A percentile compares a stretch with the other conserved stretches of the same genome.
These are phyloP conservation scores for Salvelinus sp. DNA, from an alignment of 2,113 vertebrate species.

Conservation along the genomic window DNA sequence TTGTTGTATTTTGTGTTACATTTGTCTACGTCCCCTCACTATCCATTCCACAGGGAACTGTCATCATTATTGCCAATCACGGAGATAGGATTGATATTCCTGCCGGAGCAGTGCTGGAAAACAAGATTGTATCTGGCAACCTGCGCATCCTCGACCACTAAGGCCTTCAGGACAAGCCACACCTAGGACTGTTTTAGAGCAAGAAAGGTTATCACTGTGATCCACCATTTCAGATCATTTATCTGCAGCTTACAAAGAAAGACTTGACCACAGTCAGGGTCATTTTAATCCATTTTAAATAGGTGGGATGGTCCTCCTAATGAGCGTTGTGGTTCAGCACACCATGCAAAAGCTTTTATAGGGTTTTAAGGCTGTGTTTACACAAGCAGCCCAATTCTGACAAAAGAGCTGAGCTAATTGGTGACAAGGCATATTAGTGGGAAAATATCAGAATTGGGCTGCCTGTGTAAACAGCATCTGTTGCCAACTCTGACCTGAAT, in stretches of 20 bases:
- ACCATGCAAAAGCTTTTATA: neutral
- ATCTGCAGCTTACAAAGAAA: neutral
- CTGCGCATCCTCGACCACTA: conserved; percentile 97
- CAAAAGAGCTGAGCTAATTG: too few relatives aligned
- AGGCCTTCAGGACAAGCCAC: conserved; percentile 45
- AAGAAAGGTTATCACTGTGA: neutral
- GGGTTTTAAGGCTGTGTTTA: neutral
- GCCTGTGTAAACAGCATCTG: neutral
- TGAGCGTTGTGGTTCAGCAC: too few relatives aligned
- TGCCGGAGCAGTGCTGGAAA: conserved; percentile 93
- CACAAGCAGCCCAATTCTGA: too few relatives aligned
- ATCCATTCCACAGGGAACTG: conserved; percentile 83
- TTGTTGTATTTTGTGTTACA: too few relatives aligned
- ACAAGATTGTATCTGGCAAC: conserved; percentile 98
- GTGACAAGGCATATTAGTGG: too few relatives aligned
- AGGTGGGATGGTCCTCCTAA: too few relatives aligned
- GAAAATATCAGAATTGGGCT: neutral
- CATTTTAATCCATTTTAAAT: too few relatives aligned
- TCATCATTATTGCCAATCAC: conserved; percentile 97
- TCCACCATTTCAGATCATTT: neutral
- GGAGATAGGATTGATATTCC: conserved; percentile 98
- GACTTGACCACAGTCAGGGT: too few relatives aligned
- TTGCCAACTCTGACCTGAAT: neutral
- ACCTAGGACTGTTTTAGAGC: neutral
- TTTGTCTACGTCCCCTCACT: too few relatives aligned